A percentile compares a stretch with the other conserved stretches of the same genome.
phyloP scores from a whole-genome alignment of 2,797 vertebrate genomes.

The Hippopotamyrus pictus region DNA sequence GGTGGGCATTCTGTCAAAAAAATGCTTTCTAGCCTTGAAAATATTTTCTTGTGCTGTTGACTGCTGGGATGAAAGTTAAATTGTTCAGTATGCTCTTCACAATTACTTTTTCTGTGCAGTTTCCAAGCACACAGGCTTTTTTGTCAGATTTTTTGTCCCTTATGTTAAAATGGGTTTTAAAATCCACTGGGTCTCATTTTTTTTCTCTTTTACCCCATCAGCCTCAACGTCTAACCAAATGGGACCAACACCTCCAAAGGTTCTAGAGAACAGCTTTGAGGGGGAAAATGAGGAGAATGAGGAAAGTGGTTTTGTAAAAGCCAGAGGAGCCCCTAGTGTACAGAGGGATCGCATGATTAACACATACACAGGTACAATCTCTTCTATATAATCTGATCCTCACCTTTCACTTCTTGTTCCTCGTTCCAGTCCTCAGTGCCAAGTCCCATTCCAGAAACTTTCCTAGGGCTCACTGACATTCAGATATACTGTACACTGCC shows the following conservation, averaged over 20 bases:
- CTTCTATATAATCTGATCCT: background rate
- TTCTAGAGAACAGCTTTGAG: slow-evolving; percentile 40
- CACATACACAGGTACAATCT: slow-evolving; percentile 24
- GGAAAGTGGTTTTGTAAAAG: slow-evolving; percentile 37
- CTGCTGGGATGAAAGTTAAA: background rate
- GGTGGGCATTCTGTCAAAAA: background rate
- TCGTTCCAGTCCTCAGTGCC: background rate
- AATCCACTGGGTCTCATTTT: background rate
- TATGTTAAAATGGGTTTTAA: background rate
- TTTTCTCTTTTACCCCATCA: background rate
- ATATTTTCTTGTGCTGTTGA: background rate
- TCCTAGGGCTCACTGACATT: background rate
- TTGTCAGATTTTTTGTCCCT: background rate
- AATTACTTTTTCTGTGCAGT: background rate
- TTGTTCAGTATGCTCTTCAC: background rate
- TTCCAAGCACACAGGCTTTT: background rate
- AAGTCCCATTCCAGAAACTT: background rate
- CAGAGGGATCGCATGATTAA: slow-evolving; percentile 22
- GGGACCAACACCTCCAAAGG: background rate
- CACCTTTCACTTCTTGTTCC: background rate
- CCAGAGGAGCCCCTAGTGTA: slow-evolving; percentile 31
- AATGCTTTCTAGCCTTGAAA: background rate
- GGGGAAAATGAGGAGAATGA: slow-evolving; percentile 48
- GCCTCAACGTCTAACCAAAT: background rate
- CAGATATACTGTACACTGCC: background rate